Conservation (phyloP, 2,797 vertebrate species). For the Rousettus madagascariensis region DNA sequence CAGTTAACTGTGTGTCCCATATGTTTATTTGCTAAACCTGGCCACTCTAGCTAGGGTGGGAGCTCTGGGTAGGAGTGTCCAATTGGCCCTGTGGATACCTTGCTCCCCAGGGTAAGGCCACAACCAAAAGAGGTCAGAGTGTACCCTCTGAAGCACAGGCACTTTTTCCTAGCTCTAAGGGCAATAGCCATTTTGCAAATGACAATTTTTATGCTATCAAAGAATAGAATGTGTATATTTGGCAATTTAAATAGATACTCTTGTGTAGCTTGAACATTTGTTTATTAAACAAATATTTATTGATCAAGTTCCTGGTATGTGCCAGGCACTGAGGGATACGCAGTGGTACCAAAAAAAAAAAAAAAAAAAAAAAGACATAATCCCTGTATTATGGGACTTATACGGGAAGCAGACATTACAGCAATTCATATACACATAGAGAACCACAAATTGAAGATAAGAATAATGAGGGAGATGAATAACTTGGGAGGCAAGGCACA, state of each 20-base stretch:
- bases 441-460: background rate
- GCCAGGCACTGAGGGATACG: background rate
- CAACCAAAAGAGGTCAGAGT: background rate
- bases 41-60: background rate
- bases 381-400: background rate
- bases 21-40: background rate
- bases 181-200: background rate
- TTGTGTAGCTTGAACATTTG: slow-evolving; percentile 17
- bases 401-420: background rate
- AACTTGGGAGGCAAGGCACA: background rate
- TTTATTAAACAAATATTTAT: slow-evolving; percentile 24
- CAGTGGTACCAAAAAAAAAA: too few species aligned
- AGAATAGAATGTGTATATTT: background rate
- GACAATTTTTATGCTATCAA: background rate
- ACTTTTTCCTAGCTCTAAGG: background rate
- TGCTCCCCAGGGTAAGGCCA: accelerated
- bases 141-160: background rate
- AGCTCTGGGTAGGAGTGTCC: background rate
- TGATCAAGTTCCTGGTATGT: background rate
- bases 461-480: background rate
- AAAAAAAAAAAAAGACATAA: too few species aligned
- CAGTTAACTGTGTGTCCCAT: background rate
- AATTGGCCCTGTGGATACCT: background rate
- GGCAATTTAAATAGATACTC: background rate
- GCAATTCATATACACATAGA: background rate